These are phyloP conservation scores for Streptopelia turtur DNA, from an alignment of 2,797 vertebrate species.

Conservation along the genomic window DNA sequence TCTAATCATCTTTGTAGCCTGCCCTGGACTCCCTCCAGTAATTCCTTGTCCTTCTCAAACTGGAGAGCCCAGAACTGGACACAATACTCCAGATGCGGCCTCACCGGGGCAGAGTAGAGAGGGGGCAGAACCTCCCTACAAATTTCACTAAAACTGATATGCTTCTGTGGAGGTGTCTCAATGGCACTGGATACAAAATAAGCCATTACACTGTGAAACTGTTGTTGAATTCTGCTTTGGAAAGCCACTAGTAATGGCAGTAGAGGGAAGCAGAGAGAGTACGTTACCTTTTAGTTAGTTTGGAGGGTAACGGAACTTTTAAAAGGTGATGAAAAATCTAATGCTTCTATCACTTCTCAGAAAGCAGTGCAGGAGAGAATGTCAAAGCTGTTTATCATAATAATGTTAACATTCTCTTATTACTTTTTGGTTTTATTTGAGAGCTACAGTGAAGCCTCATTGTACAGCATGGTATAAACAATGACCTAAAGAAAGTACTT, in stretches of 20 bases:
- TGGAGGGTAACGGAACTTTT: neutral
- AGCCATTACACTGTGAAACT: neutral
- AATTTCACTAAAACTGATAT: neutral
- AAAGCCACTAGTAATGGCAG: neutral
- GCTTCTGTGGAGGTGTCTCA: neutral
- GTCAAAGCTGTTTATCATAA: neutral
- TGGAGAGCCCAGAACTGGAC: no score
- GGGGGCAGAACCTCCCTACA: neutral
- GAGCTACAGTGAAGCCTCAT: neutral
- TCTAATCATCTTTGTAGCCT: no score
- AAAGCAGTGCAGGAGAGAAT: neutral
- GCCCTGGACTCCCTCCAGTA: no score
- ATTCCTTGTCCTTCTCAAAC: no score
- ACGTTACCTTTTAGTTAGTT: neutral
- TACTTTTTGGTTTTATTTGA: neutral
- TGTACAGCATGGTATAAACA: neutral
- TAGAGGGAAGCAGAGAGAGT: neutral
- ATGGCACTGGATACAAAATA: neutral
- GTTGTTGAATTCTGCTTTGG: neutral
- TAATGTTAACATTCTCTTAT: neutral
- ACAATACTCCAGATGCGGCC: no score
- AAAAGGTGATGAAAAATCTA: neutral
- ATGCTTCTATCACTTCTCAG: neutral
- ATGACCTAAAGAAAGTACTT: neutral
- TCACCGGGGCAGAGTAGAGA: no score